Evolutionary conservation across 2,888 invertebrate genomes (phyloP).

Genomic region (Gastrophysa polygoni): DNA sequence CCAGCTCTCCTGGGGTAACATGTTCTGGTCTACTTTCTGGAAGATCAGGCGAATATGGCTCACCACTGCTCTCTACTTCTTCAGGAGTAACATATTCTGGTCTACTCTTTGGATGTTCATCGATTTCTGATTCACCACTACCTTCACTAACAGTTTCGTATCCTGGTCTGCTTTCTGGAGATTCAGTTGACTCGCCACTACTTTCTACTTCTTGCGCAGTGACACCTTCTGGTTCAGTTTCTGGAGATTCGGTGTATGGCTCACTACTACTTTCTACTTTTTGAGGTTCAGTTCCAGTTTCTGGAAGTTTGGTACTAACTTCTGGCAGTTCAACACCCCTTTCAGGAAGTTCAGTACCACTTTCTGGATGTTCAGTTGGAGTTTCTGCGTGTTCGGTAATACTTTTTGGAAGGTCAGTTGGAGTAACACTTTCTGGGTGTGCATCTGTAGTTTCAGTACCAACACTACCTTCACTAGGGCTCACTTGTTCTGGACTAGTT

Average conservation of each 20-base stretch:
- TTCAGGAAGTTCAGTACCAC: constrained; percentile 31
- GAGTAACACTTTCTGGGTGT: not conserved
- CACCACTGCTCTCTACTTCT: not conserved
- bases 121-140: not conserved
- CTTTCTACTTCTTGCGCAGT: not conserved
- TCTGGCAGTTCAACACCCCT: too few species aligned
- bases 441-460: not conserved
- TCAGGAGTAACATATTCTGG: not conserved
- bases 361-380: constrained; percentile 31
- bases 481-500: not conserved
- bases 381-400: too few species aligned
- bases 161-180: constrained; percentile 1
- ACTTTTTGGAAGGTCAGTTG: too few species aligned
- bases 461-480: not conserved
- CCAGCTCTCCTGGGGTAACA: constrained; percentile 13
- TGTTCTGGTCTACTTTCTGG: constrained; percentile 25
- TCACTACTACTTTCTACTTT: constrained; percentile 29
- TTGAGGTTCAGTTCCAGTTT: not conserved
- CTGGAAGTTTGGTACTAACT: too few species aligned
- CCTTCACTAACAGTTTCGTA: constrained; percentile 13
- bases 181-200: constrained; percentile 13
- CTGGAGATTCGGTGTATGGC: constrained; percentile 20
- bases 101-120: not conserved
- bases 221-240: constrained; percentile 23
- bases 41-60: not conserved